Evolutionary conservation across 2,888 invertebrate species (phyloP).

Genomic region (Dorcus parallelipipedus): DNA sequence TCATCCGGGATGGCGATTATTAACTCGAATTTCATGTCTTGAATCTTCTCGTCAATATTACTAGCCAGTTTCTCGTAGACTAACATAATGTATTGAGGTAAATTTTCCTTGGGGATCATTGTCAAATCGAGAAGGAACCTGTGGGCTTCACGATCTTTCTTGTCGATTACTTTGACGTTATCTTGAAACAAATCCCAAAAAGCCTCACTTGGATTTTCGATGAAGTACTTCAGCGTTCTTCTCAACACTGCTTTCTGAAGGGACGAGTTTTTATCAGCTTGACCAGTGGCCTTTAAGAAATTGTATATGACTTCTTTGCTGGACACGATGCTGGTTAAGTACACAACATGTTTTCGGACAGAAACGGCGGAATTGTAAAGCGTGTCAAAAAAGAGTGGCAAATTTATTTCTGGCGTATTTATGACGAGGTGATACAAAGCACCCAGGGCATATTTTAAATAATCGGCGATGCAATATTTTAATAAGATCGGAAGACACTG

Average conservation of each 20-base stretch:
- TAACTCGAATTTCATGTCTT: not conserved
- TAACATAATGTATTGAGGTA: not conserved
- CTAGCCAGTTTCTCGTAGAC: not conserved
- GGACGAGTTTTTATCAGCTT: not conserved
- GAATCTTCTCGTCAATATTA: not conserved
- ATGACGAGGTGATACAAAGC: constrained; percentile 2
- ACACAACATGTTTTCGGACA: constrained; percentile 13
- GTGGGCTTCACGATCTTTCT: not conserved
- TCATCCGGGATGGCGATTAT: not conserved
- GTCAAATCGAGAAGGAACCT: not conserved
- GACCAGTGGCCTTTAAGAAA: not conserved
- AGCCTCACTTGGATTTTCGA: constrained; percentile 12
- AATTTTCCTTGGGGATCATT: not conserved
- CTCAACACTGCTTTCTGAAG: not conserved
- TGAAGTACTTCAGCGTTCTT: not conserved
- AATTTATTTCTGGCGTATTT: constrained; percentile 8
- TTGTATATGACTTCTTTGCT: not conserved
- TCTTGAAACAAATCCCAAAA: not conserved
- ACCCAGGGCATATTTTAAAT: constrained; percentile 6
- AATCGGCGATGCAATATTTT: constrained; percentile 14
- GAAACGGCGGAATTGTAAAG: constrained; percentile 12
- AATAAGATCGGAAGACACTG: constrained; percentile 4
- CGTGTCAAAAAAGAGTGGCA: not conserved
- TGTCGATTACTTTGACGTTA: not conserved
- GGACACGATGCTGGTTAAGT: constrained; percentile 2